A percentile compares a stretch with the other conserved stretches of the same genome.
These are phyloP conservation scores for Scolanthus callimorphus DNA, from an alignment of 92 coral and sea anemone genomes.

Conservation along the genomic window DNA sequence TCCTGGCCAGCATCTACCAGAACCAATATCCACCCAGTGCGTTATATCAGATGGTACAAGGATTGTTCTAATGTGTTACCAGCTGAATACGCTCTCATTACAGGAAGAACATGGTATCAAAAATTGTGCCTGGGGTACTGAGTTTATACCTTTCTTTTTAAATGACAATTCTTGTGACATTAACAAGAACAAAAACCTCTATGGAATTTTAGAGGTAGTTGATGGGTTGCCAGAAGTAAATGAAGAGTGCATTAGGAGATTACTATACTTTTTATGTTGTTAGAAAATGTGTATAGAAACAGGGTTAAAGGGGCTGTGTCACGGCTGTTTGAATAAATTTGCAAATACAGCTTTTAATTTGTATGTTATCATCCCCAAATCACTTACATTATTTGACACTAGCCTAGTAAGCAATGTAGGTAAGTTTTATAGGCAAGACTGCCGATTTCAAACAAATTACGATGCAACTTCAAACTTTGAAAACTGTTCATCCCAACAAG, in stretches of 20 bases:
- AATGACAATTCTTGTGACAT: slow-evolving; percentile 16
- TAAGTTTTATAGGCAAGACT: too few species aligned
- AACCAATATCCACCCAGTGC: slow-evolving; percentile 83
- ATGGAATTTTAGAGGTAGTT: slow-evolving; percentile 54
- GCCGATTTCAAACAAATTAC: too few species aligned
- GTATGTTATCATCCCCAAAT: too few species aligned
- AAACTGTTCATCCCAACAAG: too few species aligned
- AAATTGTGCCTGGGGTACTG: slow-evolving; percentile 82
- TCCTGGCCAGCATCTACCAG: slow-evolving; percentile 70
- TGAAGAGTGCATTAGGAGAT: slow-evolving; percentile 70
- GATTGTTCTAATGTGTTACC: slow-evolving; percentile 80
- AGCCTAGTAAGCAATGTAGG: too few species aligned
- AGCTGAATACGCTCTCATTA: slow-evolving; percentile 85
- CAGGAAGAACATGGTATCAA: slow-evolving; percentile 94
- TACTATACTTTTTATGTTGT: slow-evolving; percentile 54
- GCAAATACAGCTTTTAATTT: too few species aligned
- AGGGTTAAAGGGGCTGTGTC: too few species aligned
- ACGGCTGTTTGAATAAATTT: too few species aligned
- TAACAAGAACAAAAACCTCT: slow-evolving; percentile 39
- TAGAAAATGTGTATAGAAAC: too few species aligned
- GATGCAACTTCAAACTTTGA: too few species aligned
- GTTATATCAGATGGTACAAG: slow-evolving; percentile 67
- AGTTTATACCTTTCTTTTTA: slow-evolving; percentile 32
- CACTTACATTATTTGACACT: too few species aligned
- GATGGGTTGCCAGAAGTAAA: slow-evolving; percentile 40